phyloP scores from a whole-genome alignment of 2,888 invertebrate species.

The Mesorhabditis spiculigera region DNA sequence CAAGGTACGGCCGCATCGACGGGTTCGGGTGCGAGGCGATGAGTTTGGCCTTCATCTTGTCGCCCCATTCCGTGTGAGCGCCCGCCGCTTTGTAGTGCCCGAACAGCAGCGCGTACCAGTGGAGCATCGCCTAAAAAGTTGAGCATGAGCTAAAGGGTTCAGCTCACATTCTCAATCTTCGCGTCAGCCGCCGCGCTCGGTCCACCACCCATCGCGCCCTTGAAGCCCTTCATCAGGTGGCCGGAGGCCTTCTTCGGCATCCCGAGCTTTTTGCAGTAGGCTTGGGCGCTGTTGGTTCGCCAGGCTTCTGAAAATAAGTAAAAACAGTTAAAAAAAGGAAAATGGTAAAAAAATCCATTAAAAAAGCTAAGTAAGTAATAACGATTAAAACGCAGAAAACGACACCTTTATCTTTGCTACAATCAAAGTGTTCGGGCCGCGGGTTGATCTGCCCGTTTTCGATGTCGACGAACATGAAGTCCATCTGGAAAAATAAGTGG shows the following conservation, averaged over 20 bases:
- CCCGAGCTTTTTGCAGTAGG: constrained; percentile 11
- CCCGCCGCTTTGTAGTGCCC: constrained; percentile 32
- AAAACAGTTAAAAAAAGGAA: not conserved
- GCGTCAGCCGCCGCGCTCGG: constrained; percentile 12
- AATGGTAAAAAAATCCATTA: too few species aligned
- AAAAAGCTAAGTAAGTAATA: not conserved
- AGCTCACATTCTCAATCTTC: constrained; percentile 14
- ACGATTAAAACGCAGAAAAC: not conserved
- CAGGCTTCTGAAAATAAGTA: not conserved
- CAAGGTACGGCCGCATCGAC: not conserved
- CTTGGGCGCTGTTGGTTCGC: constrained; percentile 1
- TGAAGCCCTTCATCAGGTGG: constrained; percentile 3
- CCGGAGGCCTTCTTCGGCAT: constrained; percentile 4
- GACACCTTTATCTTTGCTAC: not conserved
- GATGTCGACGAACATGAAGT: constrained; percentile 24
- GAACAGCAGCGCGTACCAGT: constrained; percentile 42
- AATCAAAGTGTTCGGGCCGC: constrained; percentile 10
- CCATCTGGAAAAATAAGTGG: constrained; percentile 12
- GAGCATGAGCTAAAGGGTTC: not conserved
- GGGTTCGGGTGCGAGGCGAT: constrained; percentile 5
- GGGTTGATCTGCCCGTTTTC: constrained; percentile 22
- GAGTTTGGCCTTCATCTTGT: constrained; percentile 6
- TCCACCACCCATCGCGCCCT: constrained; percentile 9
- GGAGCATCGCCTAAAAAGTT: constrained; percentile 26
- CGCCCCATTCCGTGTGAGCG: constrained; percentile 13